These are phyloP conservation scores for Drepanosiphum platanoidis DNA, from an alignment of 2,888 invertebrate species.

Conservation along the genomic window DNA sequence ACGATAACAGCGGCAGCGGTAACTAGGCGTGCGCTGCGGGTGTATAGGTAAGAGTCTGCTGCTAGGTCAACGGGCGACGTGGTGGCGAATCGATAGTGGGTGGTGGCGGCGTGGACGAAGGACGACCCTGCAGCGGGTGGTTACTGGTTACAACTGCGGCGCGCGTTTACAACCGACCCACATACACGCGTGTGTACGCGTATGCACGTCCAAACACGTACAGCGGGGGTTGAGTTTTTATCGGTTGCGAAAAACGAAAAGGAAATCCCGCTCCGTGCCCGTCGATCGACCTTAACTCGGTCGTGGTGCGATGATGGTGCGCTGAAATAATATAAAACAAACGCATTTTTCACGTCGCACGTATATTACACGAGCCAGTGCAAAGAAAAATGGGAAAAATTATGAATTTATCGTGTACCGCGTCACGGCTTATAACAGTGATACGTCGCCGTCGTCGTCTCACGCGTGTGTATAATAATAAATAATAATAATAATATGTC, in stretches of 20 bases:
- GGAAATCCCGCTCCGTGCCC: not conserved
- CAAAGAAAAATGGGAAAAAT: not conserved
- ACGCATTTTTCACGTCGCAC: not conserved
- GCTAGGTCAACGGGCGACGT: slow-evolving; percentile 50
- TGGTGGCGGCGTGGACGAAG: not conserved
- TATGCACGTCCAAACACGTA: not conserved
- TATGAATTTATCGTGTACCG: not conserved
- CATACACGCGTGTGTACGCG: not conserved
- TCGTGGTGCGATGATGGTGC: not conserved
- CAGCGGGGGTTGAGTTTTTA: not conserved
- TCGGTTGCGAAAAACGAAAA: not conserved
- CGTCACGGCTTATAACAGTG: not conserved
- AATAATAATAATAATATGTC: too few relatives aligned
- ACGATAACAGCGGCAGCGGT: slow-evolving; percentile 10
- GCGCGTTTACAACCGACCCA: slow-evolving; percentile 28
- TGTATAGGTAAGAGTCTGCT: slow-evolving; percentile 13
- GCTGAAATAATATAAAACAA: not conserved
- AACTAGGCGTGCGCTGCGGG: slow-evolving; percentile 44
- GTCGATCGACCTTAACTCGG: not conserved
- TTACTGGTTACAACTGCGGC: slow-evolving; percentile 22
- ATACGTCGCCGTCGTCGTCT: too few relatives aligned
- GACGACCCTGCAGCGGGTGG: not conserved
- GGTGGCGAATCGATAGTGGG: slow-evolving; percentile 58
- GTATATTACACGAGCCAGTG: not conserved
- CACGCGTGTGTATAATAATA: too few relatives aligned